These are phyloP conservation scores for Ceratotherium simum DNA, from an alignment of 2,113 vertebrate genomes.

Conservation along the genomic window DNA sequence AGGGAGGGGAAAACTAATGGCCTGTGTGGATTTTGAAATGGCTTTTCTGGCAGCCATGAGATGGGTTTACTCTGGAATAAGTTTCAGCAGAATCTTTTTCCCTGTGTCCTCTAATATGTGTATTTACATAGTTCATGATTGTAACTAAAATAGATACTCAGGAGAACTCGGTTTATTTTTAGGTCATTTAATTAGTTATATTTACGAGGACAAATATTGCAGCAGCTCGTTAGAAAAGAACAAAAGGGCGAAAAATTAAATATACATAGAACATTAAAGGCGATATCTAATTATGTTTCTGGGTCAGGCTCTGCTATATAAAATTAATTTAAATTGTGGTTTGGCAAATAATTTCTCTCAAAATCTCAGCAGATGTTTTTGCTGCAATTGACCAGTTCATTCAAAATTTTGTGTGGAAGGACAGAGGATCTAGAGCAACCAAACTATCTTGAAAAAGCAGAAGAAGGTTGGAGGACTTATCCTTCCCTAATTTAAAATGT, in stretches of 20 bases:
- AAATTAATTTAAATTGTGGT: not conserved
- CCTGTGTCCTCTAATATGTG: not conserved
- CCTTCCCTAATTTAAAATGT: not conserved
- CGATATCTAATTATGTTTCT: not conserved
- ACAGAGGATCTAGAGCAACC: fast-evolving
- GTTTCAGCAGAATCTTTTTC: too few relatives aligned
- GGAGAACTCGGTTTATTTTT: not conserved
- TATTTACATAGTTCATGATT: fast-evolving
- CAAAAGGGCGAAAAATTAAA: not conserved
- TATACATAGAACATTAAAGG: not conserved
- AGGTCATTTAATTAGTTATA: not conserved
- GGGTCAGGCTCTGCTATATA: not conserved
- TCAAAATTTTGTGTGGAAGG: fast-evolving
- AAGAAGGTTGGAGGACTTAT: fast-evolving
- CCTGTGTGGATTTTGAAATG: too few relatives aligned
- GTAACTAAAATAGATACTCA: not conserved
- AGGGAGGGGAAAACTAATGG: fast-evolving
- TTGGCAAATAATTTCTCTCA: not conserved
- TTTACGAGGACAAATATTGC: not conserved
- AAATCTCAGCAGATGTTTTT: not conserved
- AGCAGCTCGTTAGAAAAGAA: not conserved
- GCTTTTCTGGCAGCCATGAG: fast-evolving
- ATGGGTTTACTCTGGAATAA: fast-evolving
- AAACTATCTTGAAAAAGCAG: not conserved
- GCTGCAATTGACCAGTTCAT: fast-evolving